Base-by-base conservation (phyloP, 2,113 vertebrate species). In the Orientallactaga bullata region DNA sequence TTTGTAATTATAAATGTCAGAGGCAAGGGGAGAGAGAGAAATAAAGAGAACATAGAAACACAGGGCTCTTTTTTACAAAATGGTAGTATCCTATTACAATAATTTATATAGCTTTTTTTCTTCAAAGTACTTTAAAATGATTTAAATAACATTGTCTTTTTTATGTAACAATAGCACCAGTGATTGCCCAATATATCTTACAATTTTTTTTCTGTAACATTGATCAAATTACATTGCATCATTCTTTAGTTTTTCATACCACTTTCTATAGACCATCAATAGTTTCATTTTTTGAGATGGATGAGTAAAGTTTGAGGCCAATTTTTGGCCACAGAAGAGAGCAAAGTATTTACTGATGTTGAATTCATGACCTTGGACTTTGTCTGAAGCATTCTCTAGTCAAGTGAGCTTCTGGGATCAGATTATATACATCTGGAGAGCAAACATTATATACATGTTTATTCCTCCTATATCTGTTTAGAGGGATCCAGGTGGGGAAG, bases 381-480 rank as follows among this genome's bases (percentile, higher is more conserved):
- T 28, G 68, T 92, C 55, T 92, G 94, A 93, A 94, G 91, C 21
- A 63, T 80, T 86, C 61, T 92, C 72, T 89, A 73, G 94, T 92
- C 78, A 90, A 10, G 90, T 47, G 86, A 89, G 66, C 86, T 89
- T 88, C 69, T 65, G 83, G 87, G 71, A 94, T 28, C 63, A 83
- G 88, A 95, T 88, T 89, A 74, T 93, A 84, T 95, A 87, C 72
- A 89, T 92, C 90, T 97, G 89, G 79, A 80, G 79, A 21, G 69
- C 74, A 90, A 90, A 74, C 37, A 95, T 82, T 95, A 90, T 91
- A 79, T 51, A 83, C 94, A 80, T 90, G 12, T 51, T 92, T 79
- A 92, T 94, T 81, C 74, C 94, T 90, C n/a, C 63, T 37, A 66
- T 16, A n/a, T 88, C 84, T 94, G 51, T 92, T 88, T 90, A 39